Base-by-base conservation (phyloP, 2,113 vertebrate genomes). In the Thalassoma bifasciatum region DNA sequence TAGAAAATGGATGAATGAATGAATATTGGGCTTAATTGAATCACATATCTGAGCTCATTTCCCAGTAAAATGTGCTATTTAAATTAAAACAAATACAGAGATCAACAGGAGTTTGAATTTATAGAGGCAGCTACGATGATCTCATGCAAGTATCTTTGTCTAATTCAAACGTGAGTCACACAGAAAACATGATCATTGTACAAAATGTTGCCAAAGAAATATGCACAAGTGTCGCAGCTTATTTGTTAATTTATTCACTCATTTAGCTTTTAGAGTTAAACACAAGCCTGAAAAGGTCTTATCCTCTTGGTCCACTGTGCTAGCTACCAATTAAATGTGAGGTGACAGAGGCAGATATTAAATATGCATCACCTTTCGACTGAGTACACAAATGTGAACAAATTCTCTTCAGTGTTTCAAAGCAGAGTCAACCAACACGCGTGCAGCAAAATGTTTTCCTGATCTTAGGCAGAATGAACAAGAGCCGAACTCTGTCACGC, bases 251-350 rank as follows among this genome's bases (percentile, higher is more conserved):
- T 46, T 16, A 17, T 11, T 13, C 30, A 30, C 19, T 16, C 7
- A 14, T 46, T 17, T 16, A 17, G 44, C 5, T 71, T 24, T 44
- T 19, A 76, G 75, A 79, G 64, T 79, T 73, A 65, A 82, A 86
- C 65, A 60, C 37, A 59, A 75, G 9, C 24, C 54, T 77, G 62
- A 81, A 87, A 84, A 90, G 87, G 79, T 89, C 75, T 83, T 77
- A 71, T 87, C 80, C 75, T 80, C 84, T 86, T 63, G 47, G 60
- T 58, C 71, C 65, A 38, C 66, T 58, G 38, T 83, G 70, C 66
- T 62, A 79, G 72, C 66, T 82, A 86, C 84, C 86, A 89, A 91
- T 90, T 86, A 89, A 90, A 89, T 75, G 34, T 47, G 66, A 85
- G 82, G 68, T 68, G 81, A 88, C 74, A 77, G 77, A 62, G 78